phyloP scores from a whole-genome alignment of 1,140 invertebrate genomes.

The Tetramorium parvispinum region DNA sequence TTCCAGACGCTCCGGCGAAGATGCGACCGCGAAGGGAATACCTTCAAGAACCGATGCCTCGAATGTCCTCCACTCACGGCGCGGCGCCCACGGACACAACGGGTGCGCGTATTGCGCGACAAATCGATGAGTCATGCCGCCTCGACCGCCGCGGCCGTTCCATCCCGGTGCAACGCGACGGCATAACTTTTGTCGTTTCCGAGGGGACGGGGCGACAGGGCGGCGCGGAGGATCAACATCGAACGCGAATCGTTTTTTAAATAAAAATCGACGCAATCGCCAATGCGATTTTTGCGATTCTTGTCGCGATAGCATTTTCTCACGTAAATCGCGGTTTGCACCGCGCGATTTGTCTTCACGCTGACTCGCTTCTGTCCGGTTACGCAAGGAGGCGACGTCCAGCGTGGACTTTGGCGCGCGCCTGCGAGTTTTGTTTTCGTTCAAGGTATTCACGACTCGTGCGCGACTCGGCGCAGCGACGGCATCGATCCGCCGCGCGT shows the following conservation, averaged over 20 bases:
- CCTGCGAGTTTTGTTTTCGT: too few species aligned
- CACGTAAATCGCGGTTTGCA: background rate
- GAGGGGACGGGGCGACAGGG: too few species aligned
- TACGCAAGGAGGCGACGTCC: background rate
- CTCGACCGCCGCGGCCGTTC: background rate
- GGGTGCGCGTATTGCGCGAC: conserved; percentile 37
- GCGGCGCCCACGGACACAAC: background rate
- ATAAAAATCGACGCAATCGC: background rate
- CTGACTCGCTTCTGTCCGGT: background rate
- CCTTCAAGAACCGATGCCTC: background rate
- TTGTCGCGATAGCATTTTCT: background rate
- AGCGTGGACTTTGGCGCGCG: background rate
- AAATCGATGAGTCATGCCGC: conserved; percentile 53
- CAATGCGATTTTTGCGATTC: background rate
- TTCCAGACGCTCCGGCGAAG: background rate
- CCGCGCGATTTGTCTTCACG: too few species aligned
- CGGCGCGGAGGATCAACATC: background rate
- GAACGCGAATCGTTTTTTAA: background rate
- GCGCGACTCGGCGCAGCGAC: background rate
- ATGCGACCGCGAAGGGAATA: background rate
- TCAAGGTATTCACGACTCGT: background rate
- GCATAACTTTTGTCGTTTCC: background rate
- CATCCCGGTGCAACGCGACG: background rate
- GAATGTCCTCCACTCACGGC: conserved; percentile 1
- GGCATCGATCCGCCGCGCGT: conserved; percentile 47